A percentile compares a stretch with the other conserved stretches of the same genome.
These are phyloP conservation scores for Pagetopsis macropterus DNA, from an alignment of 2,797 vertebrate genomes.

Conservation along the genomic window DNA sequence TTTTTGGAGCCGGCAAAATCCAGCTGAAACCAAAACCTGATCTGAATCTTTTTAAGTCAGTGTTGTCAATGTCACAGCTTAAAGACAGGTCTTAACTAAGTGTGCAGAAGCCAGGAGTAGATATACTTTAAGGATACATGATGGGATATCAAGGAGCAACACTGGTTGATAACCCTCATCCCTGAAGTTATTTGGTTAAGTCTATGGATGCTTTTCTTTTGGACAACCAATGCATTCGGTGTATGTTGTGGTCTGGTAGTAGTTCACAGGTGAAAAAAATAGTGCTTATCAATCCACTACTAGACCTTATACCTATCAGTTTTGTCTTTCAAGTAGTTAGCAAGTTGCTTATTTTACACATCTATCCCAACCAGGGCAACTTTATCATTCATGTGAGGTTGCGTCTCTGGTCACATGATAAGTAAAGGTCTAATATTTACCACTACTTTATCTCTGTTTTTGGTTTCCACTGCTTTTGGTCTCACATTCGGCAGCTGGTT, in stretches of 20 bases:
- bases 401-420: neutral
- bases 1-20: neutral
- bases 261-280: neutral
- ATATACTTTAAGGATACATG: neutral
- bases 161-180: conserved; percentile 4
- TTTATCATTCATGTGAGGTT: neutral
- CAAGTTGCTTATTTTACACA: neutral
- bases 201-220: neutral
- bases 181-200: neutral
- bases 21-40: neutral
- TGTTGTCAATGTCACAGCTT: neutral
- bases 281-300: neutral
- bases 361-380: neutral
- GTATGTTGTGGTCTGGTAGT: neutral
- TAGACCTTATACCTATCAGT: neutral
- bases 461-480: too few species aligned
- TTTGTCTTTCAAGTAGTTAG: too few species aligned
- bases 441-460: neutral
- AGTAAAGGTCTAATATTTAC: neutral
- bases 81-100: neutral
- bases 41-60: too few species aligned
- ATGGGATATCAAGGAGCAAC: neutral
- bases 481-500: too few species aligned
- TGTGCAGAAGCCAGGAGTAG: neutral
- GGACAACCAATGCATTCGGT: neutral